Evolutionary conservation across 2,888 invertebrate genomes (phyloP), one percentile per base, ranked within the genome.

Genomic region (Alviniconcha strummeri): DNA sequence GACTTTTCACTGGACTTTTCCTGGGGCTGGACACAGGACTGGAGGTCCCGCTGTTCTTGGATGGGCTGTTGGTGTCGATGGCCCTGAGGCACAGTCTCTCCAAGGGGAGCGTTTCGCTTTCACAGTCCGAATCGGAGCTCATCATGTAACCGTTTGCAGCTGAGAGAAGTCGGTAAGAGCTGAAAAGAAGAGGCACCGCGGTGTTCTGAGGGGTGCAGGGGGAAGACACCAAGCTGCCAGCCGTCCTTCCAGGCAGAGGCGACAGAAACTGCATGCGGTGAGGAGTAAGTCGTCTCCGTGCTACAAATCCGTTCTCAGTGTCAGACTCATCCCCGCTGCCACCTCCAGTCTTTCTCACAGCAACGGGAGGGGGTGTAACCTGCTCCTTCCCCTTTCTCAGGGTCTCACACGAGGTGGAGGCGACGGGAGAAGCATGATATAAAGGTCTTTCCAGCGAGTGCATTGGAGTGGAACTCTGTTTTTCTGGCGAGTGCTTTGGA

Each of bases 41-140:
- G 64, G 19, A 60, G 15, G 60, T 15, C 52, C 7, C 4, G 2
- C 64, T 64, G 7, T 19, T 52, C 52, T 75, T 75, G 52, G 75
- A 54, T 0, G 75, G 75, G 75, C 75, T 75, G 54, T 75, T 75
- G 19, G 75, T 75, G 75, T 75, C 75, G 15, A 75, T n/a, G 52
- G 52, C 13, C 75, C 5, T 8, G 13, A 69, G 19, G 36, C 67
- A 64, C 19, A n/a, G 64, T 19, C 36, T 57, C 67, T 80, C 64
- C 17, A 19, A n/a, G 7, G 55, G 54, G 8, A 55, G 56, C 7
- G 36, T 13, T 55, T 81, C 17, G 0, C 55, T 13, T 7, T 19
- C 15, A 15, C 19, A 15, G 15, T n/a, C 15, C 2, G 75, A 36
- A 6, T 54, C 75, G 54, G 56, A 15, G 52, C 52, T 15, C 13